Evolutionary conservation across 2,888 invertebrate species (phyloP), one percentile per base, ranked within the genome.

Genomic region (Linnaemya vulpina): DNA sequence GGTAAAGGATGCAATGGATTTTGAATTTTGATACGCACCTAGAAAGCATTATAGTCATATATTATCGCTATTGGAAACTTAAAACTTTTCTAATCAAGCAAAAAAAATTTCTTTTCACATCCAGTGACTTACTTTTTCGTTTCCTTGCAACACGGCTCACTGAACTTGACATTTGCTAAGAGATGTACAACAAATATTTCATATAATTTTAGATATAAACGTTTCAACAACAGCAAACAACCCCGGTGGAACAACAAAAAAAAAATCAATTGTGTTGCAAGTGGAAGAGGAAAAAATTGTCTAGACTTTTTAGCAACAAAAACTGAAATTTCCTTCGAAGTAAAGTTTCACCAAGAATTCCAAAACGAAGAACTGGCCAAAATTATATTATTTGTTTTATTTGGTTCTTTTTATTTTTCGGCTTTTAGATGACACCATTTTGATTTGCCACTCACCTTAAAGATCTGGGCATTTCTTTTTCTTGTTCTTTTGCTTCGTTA

Each of bases 341-440:
- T n/a, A 25, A 30, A 71, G 49, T 79, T 73, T 58, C 55, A 35
- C 46, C 20, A 11, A 38, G n/a, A 20, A 15, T 38, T 68, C 17
- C 0, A 17, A 8, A 49, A 35, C 25, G 49, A 46, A 67, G n/a
- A 55, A 22, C 25, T 60, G 25, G n/a, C 17, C n/a, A 43, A 49
- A 65, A n/a, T 3, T 40, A 43, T 25, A 22, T 3, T 40, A 43
- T 25, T 17, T 17, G 49, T 67, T 67, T 65, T n/a, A n/a, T n/a
- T n/a, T n/a, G n/a, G n/a, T n/a, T n/a, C n/a, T n/a, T n/a, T n/a
- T n/a, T n/a, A n/a, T 67, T 58, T 10, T 15, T 55, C n/a, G 20
- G 15, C 8, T 46, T 53, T 46, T 51, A 43, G 65, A 73, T 84
- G 83, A 79, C 84, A 80, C 76, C 84, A 80, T 73, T 84, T 80